A percentile compares a stretch with the other conserved stretches of the same genome.
These are phyloP conservation scores for Stichopus horrens DNA, from an alignment of 53 echinoderm and acorn worm genomes.

Conservation along the genomic window DNA sequence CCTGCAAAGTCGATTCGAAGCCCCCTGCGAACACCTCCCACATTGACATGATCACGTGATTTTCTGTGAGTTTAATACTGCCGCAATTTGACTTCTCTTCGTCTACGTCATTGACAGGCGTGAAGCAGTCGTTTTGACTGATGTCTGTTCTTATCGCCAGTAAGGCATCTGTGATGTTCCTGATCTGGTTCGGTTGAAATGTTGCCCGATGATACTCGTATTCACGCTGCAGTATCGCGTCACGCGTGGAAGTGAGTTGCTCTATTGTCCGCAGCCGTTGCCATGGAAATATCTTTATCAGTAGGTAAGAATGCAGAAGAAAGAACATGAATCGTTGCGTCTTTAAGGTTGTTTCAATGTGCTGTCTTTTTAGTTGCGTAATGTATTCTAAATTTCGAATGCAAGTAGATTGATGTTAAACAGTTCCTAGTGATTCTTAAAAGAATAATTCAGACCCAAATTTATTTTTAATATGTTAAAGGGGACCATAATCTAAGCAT, in stretches of 20 bases:
- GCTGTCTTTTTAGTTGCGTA: too few relatives aligned
- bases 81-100: background rate
- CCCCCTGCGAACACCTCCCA: constrained; percentile 86
- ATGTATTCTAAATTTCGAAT: too few relatives aligned
- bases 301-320: too few relatives aligned
- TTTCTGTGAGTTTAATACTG: constrained; percentile 57
- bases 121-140: constrained; percentile 2
- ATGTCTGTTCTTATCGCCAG: constrained; percentile 44
- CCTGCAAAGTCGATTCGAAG: constrained; percentile 72
- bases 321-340: too few relatives aligned
- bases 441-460: too few relatives aligned
- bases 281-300: constrained; percentile 71
- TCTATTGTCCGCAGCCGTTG: constrained; percentile 65
- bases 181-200: constrained; percentile 63
- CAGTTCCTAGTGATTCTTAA: too few relatives aligned
- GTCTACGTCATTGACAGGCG: background rate
- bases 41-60: constrained; percentile 87
- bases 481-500: too few relatives aligned
- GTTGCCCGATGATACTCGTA: constrained; percentile 60
- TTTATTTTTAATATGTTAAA: too few relatives aligned
- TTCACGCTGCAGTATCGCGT: constrained; percentile 69
- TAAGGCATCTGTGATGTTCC: constrained; percentile 81
- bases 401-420: too few relatives aligned
- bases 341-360: too few relatives aligned
- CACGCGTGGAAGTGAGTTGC: constrained; percentile 61